These are phyloP conservation scores for Menidia menidia DNA, from an alignment of 2,797 vertebrate species.

Conservation along the genomic window DNA sequence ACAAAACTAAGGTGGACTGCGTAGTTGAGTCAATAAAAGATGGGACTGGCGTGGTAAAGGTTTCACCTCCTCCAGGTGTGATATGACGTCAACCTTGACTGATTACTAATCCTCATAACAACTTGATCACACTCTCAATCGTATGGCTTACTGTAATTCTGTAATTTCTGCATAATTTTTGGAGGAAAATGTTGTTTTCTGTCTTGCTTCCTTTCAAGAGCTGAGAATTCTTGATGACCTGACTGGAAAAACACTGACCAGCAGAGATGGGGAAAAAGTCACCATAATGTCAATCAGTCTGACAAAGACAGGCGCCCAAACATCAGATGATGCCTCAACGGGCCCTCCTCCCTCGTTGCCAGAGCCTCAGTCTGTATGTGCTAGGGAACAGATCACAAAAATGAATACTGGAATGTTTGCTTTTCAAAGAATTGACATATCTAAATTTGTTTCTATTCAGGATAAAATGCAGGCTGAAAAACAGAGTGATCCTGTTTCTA, in stretches of 20 bases:
- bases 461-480: fast-evolving
- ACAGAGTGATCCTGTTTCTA: neutral
- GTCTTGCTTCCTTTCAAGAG: constrained; percentile 30
- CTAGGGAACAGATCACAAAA: neutral
- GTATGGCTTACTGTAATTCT: fast-evolving
- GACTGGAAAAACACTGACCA: fast-evolving
- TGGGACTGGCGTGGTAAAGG: neutral
- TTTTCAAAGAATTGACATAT: neutral
- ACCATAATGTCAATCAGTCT: neutral
- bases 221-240: neutral
- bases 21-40: fast-evolving
- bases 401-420: neutral
- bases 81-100: neutral
- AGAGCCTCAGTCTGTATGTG: constrained; percentile 32
- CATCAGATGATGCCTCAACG: neutral
- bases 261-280: fast-evolving
- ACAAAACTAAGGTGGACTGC: fast-evolving
- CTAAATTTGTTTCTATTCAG: neutral
- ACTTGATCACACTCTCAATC: fast-evolving
- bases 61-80: constrained; percentile 49
- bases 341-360: fast-evolving
- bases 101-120: fast-evolving
- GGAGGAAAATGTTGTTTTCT: neutral
- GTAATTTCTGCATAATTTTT: neutral
- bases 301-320: fast-evolving